Base-by-base conservation (phyloP, 2,113 vertebrate species). In the Phalacrocorax aristotelis region DNA sequence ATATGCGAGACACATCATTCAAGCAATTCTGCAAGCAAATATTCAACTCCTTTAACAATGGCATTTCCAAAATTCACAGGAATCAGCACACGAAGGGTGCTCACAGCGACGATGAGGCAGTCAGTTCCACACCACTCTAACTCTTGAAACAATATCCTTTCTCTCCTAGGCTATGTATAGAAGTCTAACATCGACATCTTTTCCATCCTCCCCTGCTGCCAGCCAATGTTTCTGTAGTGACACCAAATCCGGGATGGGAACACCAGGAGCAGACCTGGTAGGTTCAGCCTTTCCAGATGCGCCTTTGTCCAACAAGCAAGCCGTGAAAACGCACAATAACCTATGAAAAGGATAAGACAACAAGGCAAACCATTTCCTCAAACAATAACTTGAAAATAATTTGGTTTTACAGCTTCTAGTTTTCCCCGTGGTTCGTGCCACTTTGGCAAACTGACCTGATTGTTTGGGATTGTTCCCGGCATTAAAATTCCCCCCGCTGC, bases 331-430 rank as follows among this genome's bases (percentile, higher is more conserved):
- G 17, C 29, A 29, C 49, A 80, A 4, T 44, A 25, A 52, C 57
- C 62, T 48, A 30, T n/a, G 52, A 83, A 77, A 88, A 66, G 76
- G 68, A 19, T 10, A 48, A 95, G 57, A 86, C 61, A 68, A 65
- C 69, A 90, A 87, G 82, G 83, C 85, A 96, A 96, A 77, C 57
- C 71, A 77, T 75, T 86, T 91, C 87, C 79, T 88, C 78, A 80
- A 88, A 95, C 23, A 93, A 92, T 82, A 80, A 70, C 88, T 62
- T 78, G 86, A 87, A 91, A 95, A 93, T 62, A 72, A 93, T 65
- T 86, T 94, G 70, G 83, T 57, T 92, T 94, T 68, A 62, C 22
- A 91, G 52, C 89, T 65, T 69, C 83, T 76, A n/a, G n/a, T 83
- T 93, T 94, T 90, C 87, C 88, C 87, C 84, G 52, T 44, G 57